A percentile compares a stretch with the other conserved stretches of the same genome.
phyloP scores from a whole-genome alignment of 1,140 invertebrate species.

The Drosophila equinoxialis region DNA sequence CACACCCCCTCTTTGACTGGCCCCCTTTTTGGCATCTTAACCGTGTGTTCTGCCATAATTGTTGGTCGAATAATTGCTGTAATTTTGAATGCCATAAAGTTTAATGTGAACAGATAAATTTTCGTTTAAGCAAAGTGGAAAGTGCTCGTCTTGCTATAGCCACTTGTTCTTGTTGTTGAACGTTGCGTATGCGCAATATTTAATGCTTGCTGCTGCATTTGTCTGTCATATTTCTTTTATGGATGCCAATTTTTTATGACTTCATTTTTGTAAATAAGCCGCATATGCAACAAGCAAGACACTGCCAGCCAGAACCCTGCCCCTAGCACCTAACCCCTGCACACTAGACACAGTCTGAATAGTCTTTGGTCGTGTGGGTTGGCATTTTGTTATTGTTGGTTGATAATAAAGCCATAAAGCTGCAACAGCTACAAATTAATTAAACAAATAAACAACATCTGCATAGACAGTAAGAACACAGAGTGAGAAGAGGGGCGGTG shows the following conservation, averaged over 20 bases:
- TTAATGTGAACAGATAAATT: conserved; percentile 76
- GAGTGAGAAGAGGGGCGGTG: conserved; percentile 16
- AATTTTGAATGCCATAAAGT: conserved; percentile 77
- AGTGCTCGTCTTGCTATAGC: conserved; percentile 26
- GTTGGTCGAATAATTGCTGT: conserved; percentile 73
- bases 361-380: conserved; percentile 49
- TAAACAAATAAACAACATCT: conserved; percentile 66
- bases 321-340: not conserved
- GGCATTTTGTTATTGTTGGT: conserved; percentile 29
- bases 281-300: conserved; percentile 43
- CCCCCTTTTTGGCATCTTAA: not conserved
- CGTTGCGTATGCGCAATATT: conserved; percentile 73
- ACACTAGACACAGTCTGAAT: conserved; percentile 13
- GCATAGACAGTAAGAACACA: conserved; percentile 24
- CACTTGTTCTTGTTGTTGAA: conserved; percentile 18
- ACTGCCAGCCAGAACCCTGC: not conserved
- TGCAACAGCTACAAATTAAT: conserved; percentile 69
- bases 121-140: conserved; percentile 71
- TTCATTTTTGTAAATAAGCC: conserved; percentile 66
- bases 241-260: conserved; percentile 68
- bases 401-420: conserved; percentile 56
- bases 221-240: conserved; percentile 59
- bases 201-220: conserved; percentile 52
- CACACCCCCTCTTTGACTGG: not conserved
- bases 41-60: conserved; percentile 61